Conservation (phyloP, 2,888 invertebrate species). For the Crematogaster levior region DNA sequence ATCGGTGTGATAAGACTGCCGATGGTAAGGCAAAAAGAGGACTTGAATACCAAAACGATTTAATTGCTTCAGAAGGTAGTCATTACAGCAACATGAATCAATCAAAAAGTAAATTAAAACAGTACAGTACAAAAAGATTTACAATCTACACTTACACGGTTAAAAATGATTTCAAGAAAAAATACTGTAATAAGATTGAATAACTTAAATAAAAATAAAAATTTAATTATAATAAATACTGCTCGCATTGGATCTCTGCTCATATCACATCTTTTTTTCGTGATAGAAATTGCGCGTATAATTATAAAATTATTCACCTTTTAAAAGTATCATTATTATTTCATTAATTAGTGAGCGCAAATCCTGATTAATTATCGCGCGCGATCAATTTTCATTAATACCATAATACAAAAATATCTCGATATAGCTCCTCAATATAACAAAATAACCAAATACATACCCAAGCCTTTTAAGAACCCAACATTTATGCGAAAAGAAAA, state of each 20-base stretch:
- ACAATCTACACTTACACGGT: not conserved
- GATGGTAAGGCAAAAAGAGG: not conserved
- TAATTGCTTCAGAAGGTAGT: constrained; percentile 25
- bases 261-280: not conserved
- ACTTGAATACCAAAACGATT: not conserved
- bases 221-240: not conserved
- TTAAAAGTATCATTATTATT: not conserved
- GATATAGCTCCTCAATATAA: too few relatives aligned
- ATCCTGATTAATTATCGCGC: not conserved
- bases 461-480: too few relatives aligned
- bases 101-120: constrained; percentile 9
- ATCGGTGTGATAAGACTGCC: constrained; percentile 31
- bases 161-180: not conserved
- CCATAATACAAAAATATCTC: too few relatives aligned
- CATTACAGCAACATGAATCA: not conserved
- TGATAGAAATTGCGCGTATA: not conserved
- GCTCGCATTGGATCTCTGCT: not conserved
- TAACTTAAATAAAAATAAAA: not conserved
- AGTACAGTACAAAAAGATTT: not conserved
- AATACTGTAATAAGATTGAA: not conserved
- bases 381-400: not conserved
- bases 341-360: not conserved
- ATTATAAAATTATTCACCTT: not conserved
- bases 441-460: too few relatives aligned
- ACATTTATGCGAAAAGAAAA: too few relatives aligned